Evolutionary conservation across 2,113 vertebrate genomes (phyloP), one percentile per base, ranked within the genome.

Genomic region (Cinclus mexicanus): DNA sequence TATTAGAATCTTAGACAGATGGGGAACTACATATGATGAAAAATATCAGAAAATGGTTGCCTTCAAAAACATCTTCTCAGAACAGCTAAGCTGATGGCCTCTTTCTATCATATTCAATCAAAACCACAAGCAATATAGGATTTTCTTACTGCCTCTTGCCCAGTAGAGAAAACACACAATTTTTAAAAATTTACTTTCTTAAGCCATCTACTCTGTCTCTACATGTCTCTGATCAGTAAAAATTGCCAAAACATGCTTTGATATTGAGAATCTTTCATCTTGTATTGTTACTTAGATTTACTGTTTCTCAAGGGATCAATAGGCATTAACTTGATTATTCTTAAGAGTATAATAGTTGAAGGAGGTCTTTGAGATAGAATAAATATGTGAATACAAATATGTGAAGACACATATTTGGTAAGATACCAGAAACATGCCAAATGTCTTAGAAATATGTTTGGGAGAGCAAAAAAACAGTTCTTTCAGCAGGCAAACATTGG

Each of bases 81-180:
- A 19, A 80, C 7, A 67, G 39, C 42, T 56, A 42, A 88, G 20
- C 15, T 61, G 23, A 61, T 3, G 3, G 1, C 0, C 0, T 39
- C 21, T 28, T 33, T 65, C 33, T 65, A 16, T 31, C 47, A 42
- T 4, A 2, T 65, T 39, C 4, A 61, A 6, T 44, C 9, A 47
- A 61, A 29, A 70, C 41, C 15, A 35, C 14, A 37, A 67, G 18
- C 7, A 47, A 37, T n/a, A 52, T 11, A n/a, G 8, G 16, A 28
- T 75, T 83, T 70, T 11, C 21, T 83, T 69, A 41, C 8, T 69
- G 72, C 28, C 12, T 78, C 33, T 24, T 35, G 2, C 31, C 23
- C 22, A 18, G 18, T 29, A 55, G 6, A 70, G 29, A 46, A 75
- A 61, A 28, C 8, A 39, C 16, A 52, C 4, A 9, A 24, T 39